Percentiles rank a stretch among this genome's conserved stretches.
These are phyloP conservation scores for Stegana nigrithorax DNA, from an alignment of 2,888 invertebrate species.

Conservation along the genomic window DNA sequence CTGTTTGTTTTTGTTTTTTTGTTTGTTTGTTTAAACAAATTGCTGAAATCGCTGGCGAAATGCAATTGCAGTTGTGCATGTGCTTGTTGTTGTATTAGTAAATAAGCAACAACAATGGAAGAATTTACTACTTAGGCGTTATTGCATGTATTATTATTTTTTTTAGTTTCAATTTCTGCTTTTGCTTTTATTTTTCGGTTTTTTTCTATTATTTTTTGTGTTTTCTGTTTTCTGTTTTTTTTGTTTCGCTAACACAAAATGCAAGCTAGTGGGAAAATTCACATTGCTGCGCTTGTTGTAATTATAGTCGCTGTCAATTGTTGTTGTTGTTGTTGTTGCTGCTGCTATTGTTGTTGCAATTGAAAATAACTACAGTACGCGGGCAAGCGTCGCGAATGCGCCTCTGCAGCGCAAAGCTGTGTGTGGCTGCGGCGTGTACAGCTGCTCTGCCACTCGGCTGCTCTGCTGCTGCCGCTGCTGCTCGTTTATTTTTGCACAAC, in stretches of 20 bases:
- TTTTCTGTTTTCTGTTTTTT: no score
- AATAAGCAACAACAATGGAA: no score
- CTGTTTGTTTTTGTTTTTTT: no score
- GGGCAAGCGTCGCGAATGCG: no score
- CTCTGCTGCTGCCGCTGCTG: background rate
- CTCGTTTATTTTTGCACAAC: background rate
- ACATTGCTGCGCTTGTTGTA: background rate
- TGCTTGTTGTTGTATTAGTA: no score
- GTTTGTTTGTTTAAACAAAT: no score
- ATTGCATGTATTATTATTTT: background rate
- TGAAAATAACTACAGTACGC: background rate
- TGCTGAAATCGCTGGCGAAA: no score
- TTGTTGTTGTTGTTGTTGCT: background rate
- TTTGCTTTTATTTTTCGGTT: no score
- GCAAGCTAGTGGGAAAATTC: conserved; percentile 11
- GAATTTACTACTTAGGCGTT: background rate
- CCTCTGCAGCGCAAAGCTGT: background rate
- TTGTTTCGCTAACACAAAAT: background rate
- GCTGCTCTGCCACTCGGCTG: background rate
- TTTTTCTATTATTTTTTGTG: no score
- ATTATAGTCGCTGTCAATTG: background rate
- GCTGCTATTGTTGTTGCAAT: background rate
- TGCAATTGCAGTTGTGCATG: no score
- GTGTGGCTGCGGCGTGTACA: background rate
- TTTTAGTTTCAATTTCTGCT: no score